Evolutionary conservation across 2,888 invertebrate genomes (phyloP).

Genomic region (Apodemia duryi): DNA sequence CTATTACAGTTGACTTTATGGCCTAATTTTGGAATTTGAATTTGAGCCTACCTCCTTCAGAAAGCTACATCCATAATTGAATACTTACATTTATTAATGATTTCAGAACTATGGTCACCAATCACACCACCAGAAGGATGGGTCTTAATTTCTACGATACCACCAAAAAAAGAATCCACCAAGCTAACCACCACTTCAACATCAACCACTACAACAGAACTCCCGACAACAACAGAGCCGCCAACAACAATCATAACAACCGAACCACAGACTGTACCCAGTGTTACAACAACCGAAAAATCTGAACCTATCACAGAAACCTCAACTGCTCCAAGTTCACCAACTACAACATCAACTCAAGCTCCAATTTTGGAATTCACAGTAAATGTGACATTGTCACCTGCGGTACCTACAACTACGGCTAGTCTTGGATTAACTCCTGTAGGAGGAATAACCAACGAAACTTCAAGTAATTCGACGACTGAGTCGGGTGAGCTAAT

Average conservation of each 20-base stretch:
- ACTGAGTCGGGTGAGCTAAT: constrained; percentile 6
- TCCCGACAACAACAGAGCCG: constrained; percentile 35
- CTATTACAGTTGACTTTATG: too few species aligned
- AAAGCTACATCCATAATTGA: not conserved
- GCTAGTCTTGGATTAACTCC: constrained; percentile 42
- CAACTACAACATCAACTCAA: constrained; percentile 30
- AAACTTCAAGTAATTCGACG: not conserved
- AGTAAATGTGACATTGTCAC: constrained; percentile 56
- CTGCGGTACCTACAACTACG: constrained; percentile 49
- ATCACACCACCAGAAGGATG: constrained; percentile 83
- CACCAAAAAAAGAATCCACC: constrained; percentile 52
- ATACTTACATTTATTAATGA: constrained; percentile 12
- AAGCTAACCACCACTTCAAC: constrained; percentile 32
- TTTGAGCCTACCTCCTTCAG: not conserved
- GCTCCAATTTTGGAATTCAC: constrained; percentile 51
- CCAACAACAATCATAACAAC: constrained; percentile 32
- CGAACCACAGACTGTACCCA: constrained; percentile 36
- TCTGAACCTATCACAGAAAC: constrained; percentile 23
- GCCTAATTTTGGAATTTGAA: too few species aligned
- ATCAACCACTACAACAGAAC: constrained; percentile 35
- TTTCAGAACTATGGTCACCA: constrained; percentile 81
- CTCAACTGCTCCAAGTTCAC: constrained; percentile 26
- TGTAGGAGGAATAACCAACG: constrained; percentile 24
- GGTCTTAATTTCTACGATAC: constrained; percentile 74
- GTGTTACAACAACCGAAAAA: constrained; percentile 46